phyloP scores from a whole-genome alignment of 2,888 invertebrate species.

The Spilosoma lubricipeda region DNA sequence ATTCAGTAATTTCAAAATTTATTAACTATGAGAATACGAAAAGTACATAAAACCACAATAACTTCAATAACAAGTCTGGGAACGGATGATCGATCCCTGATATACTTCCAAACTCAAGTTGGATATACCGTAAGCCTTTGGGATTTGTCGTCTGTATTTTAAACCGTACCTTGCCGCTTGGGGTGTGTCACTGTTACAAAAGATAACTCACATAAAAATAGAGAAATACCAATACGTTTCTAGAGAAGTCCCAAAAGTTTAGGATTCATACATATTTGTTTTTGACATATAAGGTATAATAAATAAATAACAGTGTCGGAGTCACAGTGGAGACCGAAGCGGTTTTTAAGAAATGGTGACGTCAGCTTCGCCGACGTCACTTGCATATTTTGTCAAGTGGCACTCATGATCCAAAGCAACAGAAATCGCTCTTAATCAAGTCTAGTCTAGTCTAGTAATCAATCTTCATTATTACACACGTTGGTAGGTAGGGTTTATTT shows the following conservation, averaged over 20 bases:
- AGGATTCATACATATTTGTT: not conserved
- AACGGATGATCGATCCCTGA: not conserved
- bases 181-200: constrained; percentile 50
- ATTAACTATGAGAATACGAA: not conserved
- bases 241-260: not conserved
- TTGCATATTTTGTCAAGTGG: too few relatives aligned
- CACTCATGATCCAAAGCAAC: too few relatives aligned
- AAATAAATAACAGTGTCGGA: too few relatives aligned
- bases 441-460: too few relatives aligned
- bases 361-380: too few relatives aligned
- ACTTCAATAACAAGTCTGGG: not conserved
- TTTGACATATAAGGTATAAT: not conserved
- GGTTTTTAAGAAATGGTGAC: too few relatives aligned
- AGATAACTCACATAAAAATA: constrained; percentile 36
- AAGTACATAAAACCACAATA: not conserved
- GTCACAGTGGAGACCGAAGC: too few relatives aligned
- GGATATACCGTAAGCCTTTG: constrained; percentile 26
- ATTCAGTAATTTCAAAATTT: not conserved
- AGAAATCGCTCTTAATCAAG: too few relatives aligned
- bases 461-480: too few relatives aligned
- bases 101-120: constrained; percentile 3
- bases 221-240: not conserved
- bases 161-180: constrained; percentile 53
- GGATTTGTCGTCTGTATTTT: constrained; percentile 50
- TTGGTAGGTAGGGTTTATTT: too few relatives aligned